A percentile compares a stretch with the other conserved stretches of the same genome.
Evolutionary conservation across 2,113 vertebrate species (phyloP).

Genomic region (Gobio gobio): DNA sequence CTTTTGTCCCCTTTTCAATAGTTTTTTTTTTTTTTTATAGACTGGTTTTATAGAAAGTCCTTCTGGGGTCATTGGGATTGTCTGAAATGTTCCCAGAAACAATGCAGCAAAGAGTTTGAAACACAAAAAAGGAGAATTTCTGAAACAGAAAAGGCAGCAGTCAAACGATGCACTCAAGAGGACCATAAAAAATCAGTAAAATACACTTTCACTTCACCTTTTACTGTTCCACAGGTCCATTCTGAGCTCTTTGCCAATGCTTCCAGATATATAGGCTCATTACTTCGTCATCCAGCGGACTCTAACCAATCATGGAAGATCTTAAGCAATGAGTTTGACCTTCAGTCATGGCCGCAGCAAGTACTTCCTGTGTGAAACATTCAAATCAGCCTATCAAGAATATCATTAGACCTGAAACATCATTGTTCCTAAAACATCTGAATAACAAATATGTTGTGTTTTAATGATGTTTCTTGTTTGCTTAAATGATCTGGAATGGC

Average conservation of each 20-base stretch:
- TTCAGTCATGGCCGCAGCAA: slow-evolving; percentile 19
- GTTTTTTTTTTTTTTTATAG: slow-evolving; percentile 40
- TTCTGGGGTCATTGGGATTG: slow-evolving; percentile 27
- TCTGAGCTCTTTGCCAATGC: slow-evolving; percentile 9
- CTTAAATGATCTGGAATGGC: neutral
- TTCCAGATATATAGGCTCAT: slow-evolving; percentile 45
- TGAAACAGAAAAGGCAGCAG: slow-evolving; percentile 26
- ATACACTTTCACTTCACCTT: slow-evolving; percentile 28
- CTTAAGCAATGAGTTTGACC: neutral
- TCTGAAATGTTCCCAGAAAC: slow-evolving; percentile 31
- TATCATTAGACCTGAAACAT: neutral
- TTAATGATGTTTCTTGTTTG: neutral
- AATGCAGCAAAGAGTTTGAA: slow-evolving; percentile 13
- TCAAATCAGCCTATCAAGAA: neutral
- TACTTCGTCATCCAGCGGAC: slow-evolving; percentile 38
- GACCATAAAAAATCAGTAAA: slow-evolving; percentile 33
- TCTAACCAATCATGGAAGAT: slow-evolving; percentile 36
- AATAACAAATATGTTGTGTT: neutral
- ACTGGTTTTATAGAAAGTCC: slow-evolving; percentile 25
- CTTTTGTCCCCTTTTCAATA: slow-evolving; percentile 27
- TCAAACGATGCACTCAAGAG: slow-evolving; percentile 26
- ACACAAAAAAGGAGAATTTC: neutral
- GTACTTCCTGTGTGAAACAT: neutral
- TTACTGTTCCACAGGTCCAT: slow-evolving; percentile 5
- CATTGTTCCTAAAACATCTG: neutral